A percentile compares a stretch with the other conserved stretches of the same genome.
Conservation (phyloP, 2,113 vertebrate species). For the Taurulus bubalis region DNA sequence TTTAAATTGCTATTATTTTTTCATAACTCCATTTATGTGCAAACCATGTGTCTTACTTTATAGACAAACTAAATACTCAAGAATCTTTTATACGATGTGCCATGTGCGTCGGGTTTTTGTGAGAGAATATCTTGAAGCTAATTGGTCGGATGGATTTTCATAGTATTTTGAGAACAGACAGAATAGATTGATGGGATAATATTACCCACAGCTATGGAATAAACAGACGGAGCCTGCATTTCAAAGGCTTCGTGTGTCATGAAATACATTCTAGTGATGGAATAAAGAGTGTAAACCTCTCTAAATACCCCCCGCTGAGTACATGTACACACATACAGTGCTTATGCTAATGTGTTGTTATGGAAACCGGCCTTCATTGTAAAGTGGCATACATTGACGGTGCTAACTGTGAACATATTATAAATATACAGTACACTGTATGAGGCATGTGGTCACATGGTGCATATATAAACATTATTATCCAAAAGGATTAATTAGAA, state of each 20-base stretch:
- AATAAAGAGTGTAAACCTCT: not conserved
- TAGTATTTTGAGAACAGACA: not conserved
- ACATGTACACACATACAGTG: not conserved
- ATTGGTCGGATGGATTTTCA: too few relatives aligned
- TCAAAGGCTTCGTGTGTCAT: not conserved
- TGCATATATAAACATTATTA: slow-evolving; percentile 50
- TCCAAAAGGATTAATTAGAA: slow-evolving; percentile 71
- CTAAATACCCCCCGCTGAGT: too few relatives aligned
- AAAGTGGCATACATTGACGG: slow-evolving; percentile 12
- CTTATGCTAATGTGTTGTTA: not conserved
- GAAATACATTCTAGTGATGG: not conserved
- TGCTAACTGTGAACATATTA: slow-evolving; percentile 14
- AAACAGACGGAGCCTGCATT: not conserved
- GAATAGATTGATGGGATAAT: not conserved
- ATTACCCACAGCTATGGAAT: too few relatives aligned
- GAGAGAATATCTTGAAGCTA: too few relatives aligned
- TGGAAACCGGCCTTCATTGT: slow-evolving; percentile 28
- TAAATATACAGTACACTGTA: not conserved
- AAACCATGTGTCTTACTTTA: not conserved
- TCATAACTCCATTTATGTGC: not conserved
- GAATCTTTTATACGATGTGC: not conserved
- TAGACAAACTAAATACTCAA: not conserved
- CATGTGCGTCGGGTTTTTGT: not conserved
- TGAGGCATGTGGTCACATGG: slow-evolving; percentile 26
- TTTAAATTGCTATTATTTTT: not conserved